These are phyloP conservation scores for Parazoanthus atlanticus DNA, from an alignment of 92 coral and sea anemone genomes.

Conservation along the genomic window DNA sequence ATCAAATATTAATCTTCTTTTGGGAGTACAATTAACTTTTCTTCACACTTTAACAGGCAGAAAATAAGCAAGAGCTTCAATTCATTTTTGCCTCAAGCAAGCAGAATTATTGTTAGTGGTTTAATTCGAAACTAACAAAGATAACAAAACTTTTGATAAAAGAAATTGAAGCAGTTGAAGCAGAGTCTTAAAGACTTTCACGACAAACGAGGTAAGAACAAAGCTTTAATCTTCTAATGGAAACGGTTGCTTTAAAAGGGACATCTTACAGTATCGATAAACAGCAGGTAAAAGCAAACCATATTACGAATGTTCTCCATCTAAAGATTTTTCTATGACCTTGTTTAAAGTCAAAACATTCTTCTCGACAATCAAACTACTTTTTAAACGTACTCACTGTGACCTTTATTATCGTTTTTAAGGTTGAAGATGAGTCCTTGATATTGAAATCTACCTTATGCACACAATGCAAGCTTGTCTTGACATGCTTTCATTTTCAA, in stretches of 20 bases:
- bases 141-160: too few relatives aligned
- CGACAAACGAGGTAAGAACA: background rate
- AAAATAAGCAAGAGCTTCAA: background rate
- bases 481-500: background rate
- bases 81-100: background rate
- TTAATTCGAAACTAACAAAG: background rate
- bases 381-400: background rate
- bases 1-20: background rate
- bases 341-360: too few relatives aligned
- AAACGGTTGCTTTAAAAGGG: too few relatives aligned
- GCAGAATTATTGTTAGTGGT: background rate
- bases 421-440: background rate
- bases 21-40: background rate
- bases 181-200: background rate
- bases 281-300: background rate
- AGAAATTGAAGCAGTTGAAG: background rate
- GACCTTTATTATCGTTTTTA: background rate
- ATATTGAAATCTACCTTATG: background rate
- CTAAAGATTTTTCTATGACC: too few relatives aligned
- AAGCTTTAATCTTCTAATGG: too few relatives aligned
- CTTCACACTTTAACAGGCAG: background rate
- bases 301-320: background rate
- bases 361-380: background rate
- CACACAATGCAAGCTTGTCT: background rate
- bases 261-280: too few relatives aligned